Evolutionary conservation across 1,140 invertebrate species (phyloP), one percentile per base, ranked within the genome.

Genomic region (Trichonephila clavipes): DNA sequence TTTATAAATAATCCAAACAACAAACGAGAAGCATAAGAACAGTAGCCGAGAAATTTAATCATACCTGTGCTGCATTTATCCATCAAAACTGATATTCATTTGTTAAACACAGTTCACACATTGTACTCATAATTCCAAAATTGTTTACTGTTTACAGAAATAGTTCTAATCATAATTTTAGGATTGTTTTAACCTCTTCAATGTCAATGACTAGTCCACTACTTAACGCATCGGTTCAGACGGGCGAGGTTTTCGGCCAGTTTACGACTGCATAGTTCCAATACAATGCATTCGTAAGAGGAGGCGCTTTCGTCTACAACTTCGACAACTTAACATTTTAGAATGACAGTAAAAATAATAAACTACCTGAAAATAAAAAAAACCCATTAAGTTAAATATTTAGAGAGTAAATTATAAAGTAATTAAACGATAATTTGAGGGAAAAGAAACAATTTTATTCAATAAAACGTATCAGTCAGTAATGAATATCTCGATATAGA

Each of bases 61-160:
- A 21, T 88, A 93, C 92, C 92, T 93, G 92, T 62, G 66, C 92
- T 88, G 87, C 92, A 93, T 93, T 93, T 93, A 93, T 93, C 92
- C 92, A 93, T 93, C 92, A 93, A 93, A 87, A 93, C 92, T 88
- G 69, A 64, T 77, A 44, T 61, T 88, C 92, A 93, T 93, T 93
- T 93, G 92, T 61, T 88, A 72, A 92, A 86, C 24, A 64, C 69
- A 88, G 85, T 88, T 62, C 51, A 88, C 28, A 81, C 92, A 93
- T 93, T 58, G 86, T 58, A 88, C 86, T 88, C 62, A 28, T 59
- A 51, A 19, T 51, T 58, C 69, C 34, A 59, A 44, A 61, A 82
- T 10, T 28, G 24, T 88, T 62, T 81, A 88, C 16, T 40, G 24
- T 62, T 93, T 34, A 24, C 14, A 64, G 16, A n/a, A 18, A 81